phyloP scores from a whole-genome alignment of 2,113 vertebrate species.

The Himantopus leucocephalus region DNA sequence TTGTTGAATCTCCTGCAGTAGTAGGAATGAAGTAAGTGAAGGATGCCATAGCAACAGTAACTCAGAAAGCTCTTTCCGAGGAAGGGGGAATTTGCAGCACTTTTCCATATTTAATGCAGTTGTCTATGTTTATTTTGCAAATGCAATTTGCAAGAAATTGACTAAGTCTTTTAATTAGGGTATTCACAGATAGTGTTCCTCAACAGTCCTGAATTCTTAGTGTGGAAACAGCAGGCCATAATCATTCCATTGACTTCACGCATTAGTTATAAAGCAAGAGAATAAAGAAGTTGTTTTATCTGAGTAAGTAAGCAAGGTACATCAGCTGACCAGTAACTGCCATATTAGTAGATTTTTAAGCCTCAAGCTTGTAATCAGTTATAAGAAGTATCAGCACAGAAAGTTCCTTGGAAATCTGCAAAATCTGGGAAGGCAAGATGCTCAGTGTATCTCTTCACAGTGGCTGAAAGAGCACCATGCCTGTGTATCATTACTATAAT shows the following conservation, averaged over 20 bases:
- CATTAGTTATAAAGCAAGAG: background rate
- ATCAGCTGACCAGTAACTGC: background rate
- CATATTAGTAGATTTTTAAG: background rate
- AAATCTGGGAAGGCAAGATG: background rate
- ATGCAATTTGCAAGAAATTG: background rate
- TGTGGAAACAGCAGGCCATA: background rate
- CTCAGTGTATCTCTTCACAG: background rate
- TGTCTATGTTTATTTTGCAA: background rate
- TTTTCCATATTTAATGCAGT: background rate
- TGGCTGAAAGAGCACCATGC: rapidly evolving
- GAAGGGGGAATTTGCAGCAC: background rate
- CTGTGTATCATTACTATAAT: background rate
- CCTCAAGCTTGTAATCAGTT: background rate
- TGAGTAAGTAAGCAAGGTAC: background rate
- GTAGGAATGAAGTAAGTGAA: background rate
- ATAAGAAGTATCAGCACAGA: background rate
- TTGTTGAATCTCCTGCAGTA: background rate
- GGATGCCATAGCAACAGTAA: conserved; percentile 43
- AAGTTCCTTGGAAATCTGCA: background rate
- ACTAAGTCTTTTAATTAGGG: background rate
- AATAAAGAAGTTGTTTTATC: background rate
- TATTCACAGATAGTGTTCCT: background rate
- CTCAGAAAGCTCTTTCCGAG: background rate
- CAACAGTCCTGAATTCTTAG: background rate
- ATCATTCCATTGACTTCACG: background rate